A percentile compares a stretch with the other conserved stretches of the same genome.
Evolutionary conservation across 2,113 vertebrate genomes (phyloP).

Genomic region (Natator depressus): DNA sequence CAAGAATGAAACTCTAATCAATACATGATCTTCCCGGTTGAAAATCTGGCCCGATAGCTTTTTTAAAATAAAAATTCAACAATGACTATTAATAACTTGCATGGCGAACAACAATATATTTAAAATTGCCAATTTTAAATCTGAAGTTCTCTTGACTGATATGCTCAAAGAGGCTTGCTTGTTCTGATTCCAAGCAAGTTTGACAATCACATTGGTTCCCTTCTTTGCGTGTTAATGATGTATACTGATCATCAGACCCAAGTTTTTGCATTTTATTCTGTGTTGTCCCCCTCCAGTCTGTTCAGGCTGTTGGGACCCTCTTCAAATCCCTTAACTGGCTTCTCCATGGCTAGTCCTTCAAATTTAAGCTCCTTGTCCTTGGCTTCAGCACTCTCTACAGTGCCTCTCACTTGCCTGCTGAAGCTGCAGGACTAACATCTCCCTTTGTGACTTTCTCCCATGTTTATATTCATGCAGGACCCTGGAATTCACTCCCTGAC

Average conservation of each 20-base stretch:
- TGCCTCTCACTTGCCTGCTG: not conserved
- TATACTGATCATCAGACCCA: not conserved
- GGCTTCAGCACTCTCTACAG: not conserved
- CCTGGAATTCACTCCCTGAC: rapidly evolving
- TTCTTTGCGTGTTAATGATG: not conserved
- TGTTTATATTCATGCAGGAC: rapidly evolving
- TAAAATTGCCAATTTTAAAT: not conserved
- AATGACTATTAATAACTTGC: not conserved
- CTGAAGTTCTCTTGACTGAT: not conserved
- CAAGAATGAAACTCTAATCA: not conserved
- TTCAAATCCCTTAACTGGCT: not conserved
- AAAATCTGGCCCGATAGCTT: not conserved
- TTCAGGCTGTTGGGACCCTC: not conserved
- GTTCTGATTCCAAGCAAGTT: not conserved
- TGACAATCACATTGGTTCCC: not conserved
- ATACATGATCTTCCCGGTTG: not conserved
- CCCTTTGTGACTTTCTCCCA: not conserved
- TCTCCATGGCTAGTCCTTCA: not conserved
- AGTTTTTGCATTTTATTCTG: not conserved
- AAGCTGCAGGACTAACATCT: not conserved
- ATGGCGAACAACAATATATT: not conserved
- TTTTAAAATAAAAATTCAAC: not conserved
- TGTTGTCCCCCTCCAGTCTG: not conserved
- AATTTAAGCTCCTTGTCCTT: not conserved
- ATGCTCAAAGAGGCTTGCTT: not conserved